These are phyloP conservation scores for Dendroctonus valens DNA, from an alignment of 1,140 invertebrate species.

Conservation along the genomic window DNA sequence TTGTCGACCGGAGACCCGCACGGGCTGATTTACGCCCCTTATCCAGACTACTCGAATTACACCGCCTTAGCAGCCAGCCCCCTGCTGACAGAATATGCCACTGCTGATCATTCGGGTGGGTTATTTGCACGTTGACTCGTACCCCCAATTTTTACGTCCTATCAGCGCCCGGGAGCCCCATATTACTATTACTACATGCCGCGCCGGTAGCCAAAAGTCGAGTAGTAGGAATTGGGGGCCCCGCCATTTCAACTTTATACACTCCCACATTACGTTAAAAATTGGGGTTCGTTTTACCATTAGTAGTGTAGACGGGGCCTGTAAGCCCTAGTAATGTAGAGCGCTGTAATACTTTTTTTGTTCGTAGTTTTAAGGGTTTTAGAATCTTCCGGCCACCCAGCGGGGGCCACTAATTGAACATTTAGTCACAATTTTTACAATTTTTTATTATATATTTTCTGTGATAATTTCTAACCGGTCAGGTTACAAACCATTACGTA, in stretches of 20 bases:
- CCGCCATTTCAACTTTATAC: conserved; percentile 7
- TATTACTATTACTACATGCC: conserved; percentile 11
- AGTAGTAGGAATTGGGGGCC: conserved; percentile 1
- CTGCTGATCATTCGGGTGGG: conserved; percentile 90
- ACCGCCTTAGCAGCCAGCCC: conserved; percentile 78
- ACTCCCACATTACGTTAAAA: conserved; percentile 14
- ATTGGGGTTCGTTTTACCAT: conserved; percentile 21
- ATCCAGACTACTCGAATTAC: conserved; percentile 85
- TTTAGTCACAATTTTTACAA: conserved; percentile 36
- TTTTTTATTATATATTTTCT: conserved; percentile 42
- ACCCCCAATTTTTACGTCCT: conserved; percentile 32
- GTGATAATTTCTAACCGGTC: conserved; percentile 44
- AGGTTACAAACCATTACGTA: conserved; percentile 28
- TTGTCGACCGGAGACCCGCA: conserved; percentile 58
- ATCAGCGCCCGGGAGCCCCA: conserved; percentile 12
- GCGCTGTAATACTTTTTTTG: conserved; percentile 1
- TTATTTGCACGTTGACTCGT: conserved; percentile 74
- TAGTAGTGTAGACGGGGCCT: neutral
- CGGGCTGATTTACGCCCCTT: conserved; percentile 71
- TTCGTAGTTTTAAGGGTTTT: conserved; percentile 24
- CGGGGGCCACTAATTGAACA: neutral
- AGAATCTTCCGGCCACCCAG: neutral
- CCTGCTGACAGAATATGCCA: conserved; percentile 80
- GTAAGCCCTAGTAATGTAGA: too few relatives aligned
- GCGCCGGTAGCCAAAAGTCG: neutral